Percentiles rank a stretch among this genome's conserved stretches.
Evolutionary conservation across 1,140 invertebrate species (phyloP).

Genomic region (Lasaia peninsularis): DNA sequence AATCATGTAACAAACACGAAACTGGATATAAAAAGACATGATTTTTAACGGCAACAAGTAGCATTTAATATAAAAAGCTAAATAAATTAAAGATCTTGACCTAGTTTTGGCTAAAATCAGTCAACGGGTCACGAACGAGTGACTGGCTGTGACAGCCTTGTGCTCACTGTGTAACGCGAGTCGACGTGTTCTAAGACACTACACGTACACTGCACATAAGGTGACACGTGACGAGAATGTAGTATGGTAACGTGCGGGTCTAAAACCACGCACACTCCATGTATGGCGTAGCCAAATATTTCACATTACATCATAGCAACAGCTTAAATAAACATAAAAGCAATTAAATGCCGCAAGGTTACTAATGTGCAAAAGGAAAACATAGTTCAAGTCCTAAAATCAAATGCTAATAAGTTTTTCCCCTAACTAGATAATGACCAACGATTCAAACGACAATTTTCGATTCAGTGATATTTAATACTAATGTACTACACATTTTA

Average conservation of each 20-base stretch:
- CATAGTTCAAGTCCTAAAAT: too few species aligned
- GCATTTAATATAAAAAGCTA: constrained; percentile 57
- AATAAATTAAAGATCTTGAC: constrained; percentile 73
- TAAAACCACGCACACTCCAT: not conserved
- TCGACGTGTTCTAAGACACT: constrained; percentile 46
- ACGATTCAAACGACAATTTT: not conserved
- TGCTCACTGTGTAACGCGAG: constrained; percentile 44
- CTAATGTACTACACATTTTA: too few species aligned
- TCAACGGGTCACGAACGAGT: constrained; percentile 71
- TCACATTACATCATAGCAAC: constrained; percentile 13
- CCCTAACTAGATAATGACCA: not conserved
- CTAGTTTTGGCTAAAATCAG: constrained; percentile 67
- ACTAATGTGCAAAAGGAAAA: too few species aligned
- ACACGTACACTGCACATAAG: constrained; percentile 32
- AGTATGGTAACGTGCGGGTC: not conserved
- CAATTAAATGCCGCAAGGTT: too few species aligned
- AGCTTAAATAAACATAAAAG: not conserved
- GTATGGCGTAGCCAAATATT: not conserved
- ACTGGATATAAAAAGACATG: not conserved
- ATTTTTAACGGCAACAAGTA: constrained; percentile 31
- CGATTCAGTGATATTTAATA: too few species aligned
- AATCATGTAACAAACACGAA: not conserved
- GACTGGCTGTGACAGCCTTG: constrained; percentile 68
- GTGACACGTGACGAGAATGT: constrained; percentile 25
- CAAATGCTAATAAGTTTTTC: too few species aligned